Conservation (phyloP, 2,797 vertebrate genomes). For the Danio jaintianensis region DNA sequence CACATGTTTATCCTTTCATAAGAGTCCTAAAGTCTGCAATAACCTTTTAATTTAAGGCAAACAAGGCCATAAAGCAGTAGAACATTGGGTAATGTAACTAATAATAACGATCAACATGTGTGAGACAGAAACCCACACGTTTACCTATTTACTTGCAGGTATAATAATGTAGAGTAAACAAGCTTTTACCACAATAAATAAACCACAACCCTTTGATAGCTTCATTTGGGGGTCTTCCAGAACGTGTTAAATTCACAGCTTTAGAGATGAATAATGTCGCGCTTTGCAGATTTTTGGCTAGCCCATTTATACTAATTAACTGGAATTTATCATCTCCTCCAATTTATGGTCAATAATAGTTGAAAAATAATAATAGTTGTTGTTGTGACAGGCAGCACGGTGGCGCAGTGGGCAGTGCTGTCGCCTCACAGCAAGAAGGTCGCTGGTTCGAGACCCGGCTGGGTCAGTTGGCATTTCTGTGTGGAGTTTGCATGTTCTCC, state of each 20-base stretch:
- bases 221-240: not conserved
- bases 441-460: too few species aligned
- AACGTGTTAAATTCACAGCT: conserved; percentile 2
- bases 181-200: not conserved
- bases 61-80: not conserved
- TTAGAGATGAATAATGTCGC: not conserved
- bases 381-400: too few species aligned
- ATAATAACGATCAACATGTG: not conserved
- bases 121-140: not conserved
- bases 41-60: not conserved
- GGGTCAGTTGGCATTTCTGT: too few species aligned
- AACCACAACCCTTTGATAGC: not conserved
- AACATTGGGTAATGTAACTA: not conserved
- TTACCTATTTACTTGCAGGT: not conserved
- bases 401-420: too few species aligned
- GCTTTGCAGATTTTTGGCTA: not conserved
- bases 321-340: not conserved
- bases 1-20: not conserved
- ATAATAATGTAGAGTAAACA: not conserved
- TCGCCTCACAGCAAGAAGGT: too few species aligned
- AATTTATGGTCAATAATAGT: not conserved
- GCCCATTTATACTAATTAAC: not conserved
- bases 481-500: too few species aligned
- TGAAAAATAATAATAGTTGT: too few species aligned
- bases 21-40: not conserved